phyloP scores from a whole-genome alignment of 2,888 invertebrate species.

The Lapara coniferarum region DNA sequence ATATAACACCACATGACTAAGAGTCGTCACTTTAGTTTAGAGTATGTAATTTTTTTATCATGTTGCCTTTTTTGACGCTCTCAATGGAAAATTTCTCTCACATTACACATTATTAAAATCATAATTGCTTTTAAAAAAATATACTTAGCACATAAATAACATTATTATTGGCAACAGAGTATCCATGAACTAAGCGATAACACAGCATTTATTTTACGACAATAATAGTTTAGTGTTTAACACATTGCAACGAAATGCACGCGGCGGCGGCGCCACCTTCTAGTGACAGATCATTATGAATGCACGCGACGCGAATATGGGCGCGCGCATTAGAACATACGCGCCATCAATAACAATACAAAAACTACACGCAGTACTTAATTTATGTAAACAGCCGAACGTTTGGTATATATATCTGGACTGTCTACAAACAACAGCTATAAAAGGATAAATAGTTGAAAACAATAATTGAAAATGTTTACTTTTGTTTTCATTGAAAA shows the following conservation, averaged over 20 bases:
- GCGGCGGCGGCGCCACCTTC: constrained; percentile 44
- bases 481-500: too few species aligned
- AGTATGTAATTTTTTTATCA: too few species aligned
- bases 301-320: constrained; percentile 17
- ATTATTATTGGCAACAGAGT: too few species aligned
- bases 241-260: constrained; percentile 42
- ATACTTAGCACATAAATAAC: neutral
- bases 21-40: too few species aligned
- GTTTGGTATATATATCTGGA: neutral
- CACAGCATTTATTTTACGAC: constrained; percentile 47
- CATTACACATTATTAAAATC: neutral
- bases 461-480: too few species aligned
- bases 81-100: too few species aligned
- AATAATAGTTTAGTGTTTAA: constrained; percentile 62
- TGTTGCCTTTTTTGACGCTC: too few species aligned
- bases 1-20: too few species aligned
- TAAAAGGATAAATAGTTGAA: too few species aligned
- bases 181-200: constrained; percentile 52
- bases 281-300: constrained; percentile 22
- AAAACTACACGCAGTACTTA: neutral
- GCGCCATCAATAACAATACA: constrained; percentile 1
- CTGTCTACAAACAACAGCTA: too few species aligned
- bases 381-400: neutral
- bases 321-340: constrained; percentile 13
- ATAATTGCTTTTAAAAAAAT: neutral